Conservation (phyloP, 2,113 vertebrate species). For the Menidia beryllina region DNA sequence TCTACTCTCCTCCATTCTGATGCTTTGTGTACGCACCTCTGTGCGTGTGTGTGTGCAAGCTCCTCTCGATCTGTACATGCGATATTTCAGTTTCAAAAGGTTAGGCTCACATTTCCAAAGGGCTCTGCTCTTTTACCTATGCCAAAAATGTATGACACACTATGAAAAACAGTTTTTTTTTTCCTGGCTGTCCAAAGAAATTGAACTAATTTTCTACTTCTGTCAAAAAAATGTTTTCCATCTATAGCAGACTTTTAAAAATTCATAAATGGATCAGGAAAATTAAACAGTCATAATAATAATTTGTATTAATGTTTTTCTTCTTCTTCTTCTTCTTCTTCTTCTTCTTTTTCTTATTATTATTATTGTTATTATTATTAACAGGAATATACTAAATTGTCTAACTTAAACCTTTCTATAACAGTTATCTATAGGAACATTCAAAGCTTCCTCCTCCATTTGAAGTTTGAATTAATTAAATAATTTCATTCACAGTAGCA, state of each 20-base stretch:
- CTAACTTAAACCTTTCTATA: too few species aligned
- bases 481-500: too few species aligned
- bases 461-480: too few species aligned
- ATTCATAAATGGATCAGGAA: not conserved
- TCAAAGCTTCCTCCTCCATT: too few species aligned
- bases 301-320: not conserved
- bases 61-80: constrained; percentile 32
- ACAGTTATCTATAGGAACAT: too few species aligned
- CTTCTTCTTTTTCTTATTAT: too few species aligned
- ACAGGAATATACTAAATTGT: too few species aligned
- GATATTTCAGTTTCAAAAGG: constrained; percentile 73
- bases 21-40: constrained; percentile 5
- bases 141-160: constrained; percentile 25
- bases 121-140: constrained; percentile 41
- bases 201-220: not conserved
- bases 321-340: too few species aligned
- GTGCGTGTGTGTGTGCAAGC: constrained; percentile 1
- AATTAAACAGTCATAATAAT: not conserved
- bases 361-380: not conserved
- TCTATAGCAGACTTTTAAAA: too few species aligned
- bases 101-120: constrained; percentile 67
- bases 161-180: constrained; percentile 12
- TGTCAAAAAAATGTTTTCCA: too few species aligned
- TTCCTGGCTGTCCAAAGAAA: not conserved
- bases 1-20: constrained; percentile 5